Evolutionary conservation across 2,888 invertebrate species (phyloP), one percentile per base, ranked within the genome.

Genomic region (Pachymerium ferrugineum): DNA sequence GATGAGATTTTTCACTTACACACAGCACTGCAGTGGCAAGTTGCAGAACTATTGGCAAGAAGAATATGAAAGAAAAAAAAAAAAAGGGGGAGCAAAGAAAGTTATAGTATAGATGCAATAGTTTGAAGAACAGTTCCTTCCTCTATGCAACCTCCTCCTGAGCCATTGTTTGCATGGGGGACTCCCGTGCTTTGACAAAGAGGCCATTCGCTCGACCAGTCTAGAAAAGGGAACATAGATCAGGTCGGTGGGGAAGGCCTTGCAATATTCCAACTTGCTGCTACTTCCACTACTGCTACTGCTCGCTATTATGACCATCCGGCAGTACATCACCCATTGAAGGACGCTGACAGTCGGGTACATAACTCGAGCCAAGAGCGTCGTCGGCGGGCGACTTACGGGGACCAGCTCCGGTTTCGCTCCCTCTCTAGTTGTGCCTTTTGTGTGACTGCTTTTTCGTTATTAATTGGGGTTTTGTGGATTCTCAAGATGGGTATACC

Each of bases 391-490:
- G 67, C 67, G 38, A 38, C 38, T 38, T 38, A 12, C 38, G 38
- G 38, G 38, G 38, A 38, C 38, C 38, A 38, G 38, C 38, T 38
- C 38, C 38, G 38, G 38, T 38, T 38, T 38, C 38, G 38, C 38
- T 38, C 38, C 38, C 38, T 38, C 38, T n/a, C 38, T 38, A 3
- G 38, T 38, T 38, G 38, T 38, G 67, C 25, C 67, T 28, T 67
- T 67, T 67, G 67, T 67, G 67, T 22, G 38, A 38, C 38, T 16
- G 67, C 67, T 67, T 67, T 67, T 67, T 67, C 67, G 67, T 67
- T 67, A 67, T 67, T 67, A 67, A 67, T 67, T 67, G 67, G 28
- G 25, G 67, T 67, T 67, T 67, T 67, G 67, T 67, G 67, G 67
- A 67, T 67, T 67, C 67, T 67, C 25, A 67, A 67, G 67, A 67